Evolutionary conservation across 2,797 vertebrate species (phyloP), one percentile per base, ranked within the genome.

Genomic region (Sebastes flavidus): DNA sequence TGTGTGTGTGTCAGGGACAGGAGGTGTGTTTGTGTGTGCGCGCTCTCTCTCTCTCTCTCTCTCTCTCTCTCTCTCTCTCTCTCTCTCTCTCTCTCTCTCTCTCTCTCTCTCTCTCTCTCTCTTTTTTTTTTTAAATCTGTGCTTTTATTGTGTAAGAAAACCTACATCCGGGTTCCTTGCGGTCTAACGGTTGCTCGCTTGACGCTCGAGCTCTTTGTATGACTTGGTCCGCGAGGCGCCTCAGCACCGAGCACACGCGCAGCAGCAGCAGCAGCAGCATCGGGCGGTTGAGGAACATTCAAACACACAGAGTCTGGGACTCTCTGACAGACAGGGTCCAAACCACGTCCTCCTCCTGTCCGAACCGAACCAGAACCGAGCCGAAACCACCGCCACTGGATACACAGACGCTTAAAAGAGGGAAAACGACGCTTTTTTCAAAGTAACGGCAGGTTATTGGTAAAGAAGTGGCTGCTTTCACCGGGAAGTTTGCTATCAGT

Each of bases 131-230:
- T 62, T 67, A 10, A 60, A 13, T 2, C 0, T 0, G 30, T 0
- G 42, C 71, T 85, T 74, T 92, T 92, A 90, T 60, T 92, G 74
- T 89, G 77, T n/a, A 1, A 74, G 8, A 1, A 5, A 11, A 2
- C 0, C 0, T 0, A 3, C 12, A 4, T 85, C 90, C 89, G 81
- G 25, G 2, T 27, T 27, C 1, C 11, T 2, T 0, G 49, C 1
- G 16, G 11, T 12, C 12, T 68, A 6, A 25, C 22, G 12, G 3
- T 0, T 1, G 74, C 36, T 5, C 24, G 3, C 82, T 88, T 89
- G 49, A 80, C n/a, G 14, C 2, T 25, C 32, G 38, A 49, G 88
- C 89, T 91, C 94, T 95, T 95, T 95, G 95, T 95, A 95, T 87
- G 88, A 75, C 49, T 46, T 77, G 86, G 58, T 90, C 89, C 80